These are phyloP conservation scores for Calidris pugnax DNA, from an alignment of 2,113 vertebrate genomes.

Conservation along the genomic window DNA sequence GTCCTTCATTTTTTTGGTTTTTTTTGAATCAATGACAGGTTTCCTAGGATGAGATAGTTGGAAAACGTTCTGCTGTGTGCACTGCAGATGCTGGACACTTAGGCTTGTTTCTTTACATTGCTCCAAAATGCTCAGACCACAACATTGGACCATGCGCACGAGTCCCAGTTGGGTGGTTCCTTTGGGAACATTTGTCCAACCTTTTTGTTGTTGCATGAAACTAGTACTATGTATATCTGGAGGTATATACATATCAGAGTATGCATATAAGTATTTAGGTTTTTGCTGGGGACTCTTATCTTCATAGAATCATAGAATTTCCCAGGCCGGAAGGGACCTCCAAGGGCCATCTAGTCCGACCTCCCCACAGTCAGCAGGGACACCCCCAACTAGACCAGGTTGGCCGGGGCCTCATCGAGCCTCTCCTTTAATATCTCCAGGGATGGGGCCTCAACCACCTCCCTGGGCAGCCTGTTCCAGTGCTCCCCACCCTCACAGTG, in stretches of 20 bases:
- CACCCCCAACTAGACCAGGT: too few species aligned
- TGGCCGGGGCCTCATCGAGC: too few species aligned
- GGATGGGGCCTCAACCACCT: too few species aligned
- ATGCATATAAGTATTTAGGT: background rate
- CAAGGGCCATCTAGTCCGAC: too few species aligned
- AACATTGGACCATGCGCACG: background rate
- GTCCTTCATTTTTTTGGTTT: background rate
- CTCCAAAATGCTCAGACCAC: background rate
- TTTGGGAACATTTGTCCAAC: background rate
- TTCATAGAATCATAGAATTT: too few species aligned
- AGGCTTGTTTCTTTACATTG: background rate
- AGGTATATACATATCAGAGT: background rate
- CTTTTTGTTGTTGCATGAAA: background rate
- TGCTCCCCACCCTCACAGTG: too few species aligned
- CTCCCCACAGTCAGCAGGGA: too few species aligned
- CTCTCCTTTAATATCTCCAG: too few species aligned
- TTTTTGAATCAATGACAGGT: rapidly evolving
- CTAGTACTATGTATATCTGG: background rate
- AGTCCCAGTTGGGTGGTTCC: background rate
- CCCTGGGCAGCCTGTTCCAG: too few species aligned
- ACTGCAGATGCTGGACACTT: background rate
- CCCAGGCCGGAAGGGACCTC: too few species aligned
- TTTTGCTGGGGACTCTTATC: background rate
- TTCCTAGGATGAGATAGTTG: rapidly evolving
- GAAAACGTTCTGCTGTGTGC: background rate